Evolutionary conservation across 2,113 vertebrate species (phyloP).

Genomic region (Rhea pennata): DNA sequence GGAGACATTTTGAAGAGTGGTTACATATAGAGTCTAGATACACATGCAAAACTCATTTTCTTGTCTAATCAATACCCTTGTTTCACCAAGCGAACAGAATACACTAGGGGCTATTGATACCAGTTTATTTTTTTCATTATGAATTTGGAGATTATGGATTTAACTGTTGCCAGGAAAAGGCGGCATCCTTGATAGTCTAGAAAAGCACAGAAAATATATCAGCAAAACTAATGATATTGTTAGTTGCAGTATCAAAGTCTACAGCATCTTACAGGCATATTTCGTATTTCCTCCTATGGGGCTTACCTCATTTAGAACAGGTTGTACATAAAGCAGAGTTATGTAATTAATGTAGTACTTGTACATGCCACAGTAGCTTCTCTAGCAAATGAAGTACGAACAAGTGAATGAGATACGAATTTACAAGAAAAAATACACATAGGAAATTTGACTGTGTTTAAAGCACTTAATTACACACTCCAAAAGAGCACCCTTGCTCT

Average conservation of each 20-base stretch:
- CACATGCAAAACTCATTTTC: accelerated
- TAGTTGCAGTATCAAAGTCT: not conserved
- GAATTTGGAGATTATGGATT: not conserved
- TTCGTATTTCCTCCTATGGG: not conserved
- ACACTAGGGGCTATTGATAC: not conserved
- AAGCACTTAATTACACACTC: not conserved
- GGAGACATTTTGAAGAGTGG: not conserved
- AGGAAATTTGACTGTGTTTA: not conserved
- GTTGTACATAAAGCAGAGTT: not conserved
- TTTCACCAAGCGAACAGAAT: not conserved
- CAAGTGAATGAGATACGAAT: not conserved
- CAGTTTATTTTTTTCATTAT: not conserved
- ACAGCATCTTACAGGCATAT: not conserved
- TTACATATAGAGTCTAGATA: not conserved
- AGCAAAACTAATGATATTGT: not conserved
- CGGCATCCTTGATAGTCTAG: not conserved
- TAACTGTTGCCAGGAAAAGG: not conserved
- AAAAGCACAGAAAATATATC: not conserved
- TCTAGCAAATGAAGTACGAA: too few relatives aligned
- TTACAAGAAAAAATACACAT: not conserved
- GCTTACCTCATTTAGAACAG: not conserved
- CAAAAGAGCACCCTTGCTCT: not conserved
- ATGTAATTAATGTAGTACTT: not conserved
- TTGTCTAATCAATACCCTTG: not conserved
- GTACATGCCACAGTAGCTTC: too few relatives aligned